Evolutionary conservation across 2,888 invertebrate species (phyloP).

Genomic region (Dasypogon diadema): DNA sequence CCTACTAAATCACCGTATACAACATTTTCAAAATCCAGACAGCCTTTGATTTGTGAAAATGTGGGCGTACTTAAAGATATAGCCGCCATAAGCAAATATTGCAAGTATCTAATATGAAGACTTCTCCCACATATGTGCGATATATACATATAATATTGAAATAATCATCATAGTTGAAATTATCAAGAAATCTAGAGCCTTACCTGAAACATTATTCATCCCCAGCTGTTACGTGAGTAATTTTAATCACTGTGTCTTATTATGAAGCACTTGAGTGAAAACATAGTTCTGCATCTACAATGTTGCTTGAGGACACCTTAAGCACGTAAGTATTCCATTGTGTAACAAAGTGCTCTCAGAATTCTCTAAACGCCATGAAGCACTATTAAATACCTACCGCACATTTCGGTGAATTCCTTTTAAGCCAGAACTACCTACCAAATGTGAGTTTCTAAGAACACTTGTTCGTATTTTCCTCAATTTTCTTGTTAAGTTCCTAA

Average conservation of each 20-base stretch:
- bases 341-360: slow-evolving; percentile 29
- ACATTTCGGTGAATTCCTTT: slow-evolving; percentile 2
- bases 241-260: slow-evolving; percentile 27
- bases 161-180: too few species aligned
- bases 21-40: too few species aligned
- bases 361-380: background rate
- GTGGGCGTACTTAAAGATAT: too few species aligned
- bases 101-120: too few species aligned
- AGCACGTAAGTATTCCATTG: slow-evolving; percentile 16
- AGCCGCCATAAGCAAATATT: too few species aligned
- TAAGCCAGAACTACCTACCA: background rate
- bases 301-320: background rate
- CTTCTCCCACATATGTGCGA: too few species aligned
- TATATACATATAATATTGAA: too few species aligned
- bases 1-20: too few species aligned
- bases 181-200: slow-evolving; percentile 16
- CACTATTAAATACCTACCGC: background rate
- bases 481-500: background rate
- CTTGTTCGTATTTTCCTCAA: slow-evolving; percentile 12
- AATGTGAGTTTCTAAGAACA: background rate
- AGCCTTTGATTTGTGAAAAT: too few species aligned
- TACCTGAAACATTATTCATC: background rate
- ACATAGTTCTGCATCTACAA: slow-evolving; percentile 19
- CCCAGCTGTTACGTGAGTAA: slow-evolving; percentile 24
- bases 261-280: slow-evolving; percentile 14